Conservation (phyloP, 2,113 vertebrate genomes). For the Melanerpes formicivorus region DNA sequence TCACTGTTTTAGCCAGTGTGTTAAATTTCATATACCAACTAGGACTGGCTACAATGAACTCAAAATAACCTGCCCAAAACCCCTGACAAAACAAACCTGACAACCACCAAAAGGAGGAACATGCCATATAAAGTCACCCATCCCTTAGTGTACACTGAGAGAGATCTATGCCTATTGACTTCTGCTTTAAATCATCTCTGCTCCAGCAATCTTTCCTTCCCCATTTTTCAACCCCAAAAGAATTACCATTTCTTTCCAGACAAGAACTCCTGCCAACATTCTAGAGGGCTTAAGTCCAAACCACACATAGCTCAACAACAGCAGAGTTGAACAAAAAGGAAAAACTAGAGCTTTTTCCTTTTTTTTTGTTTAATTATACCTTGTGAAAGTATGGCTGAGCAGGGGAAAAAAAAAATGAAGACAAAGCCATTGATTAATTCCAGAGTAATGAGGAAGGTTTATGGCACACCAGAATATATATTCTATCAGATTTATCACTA, state of each 20-base stretch:
- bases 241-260: conserved; percentile 69
- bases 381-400: conserved; percentile 16
- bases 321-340: conserved; percentile 44
- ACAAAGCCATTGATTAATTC: conserved; percentile 40
- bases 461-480: background rate
- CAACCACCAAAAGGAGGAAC: background rate
- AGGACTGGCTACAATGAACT: background rate
- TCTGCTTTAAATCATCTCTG: conserved; percentile 21
- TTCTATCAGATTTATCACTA: background rate
- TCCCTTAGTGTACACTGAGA: accelerated
- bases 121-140: background rate
- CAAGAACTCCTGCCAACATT: conserved; percentile 55
- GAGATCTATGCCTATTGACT: background rate
- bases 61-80: background rate
- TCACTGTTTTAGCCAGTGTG: background rate
- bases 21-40: background rate
- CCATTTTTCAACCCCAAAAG: conserved; percentile 43
- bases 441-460: conserved; percentile 5
- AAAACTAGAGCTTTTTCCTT: conserved; percentile 13
- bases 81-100: background rate
- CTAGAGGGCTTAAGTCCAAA: conserved; percentile 57
- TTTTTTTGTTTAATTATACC: conserved; percentile 37
- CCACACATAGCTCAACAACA: conserved; percentile 59
- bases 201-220: background rate
- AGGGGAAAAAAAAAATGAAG: background rate